Percentiles rank a stretch among this genome's conserved stretches.
Evolutionary conservation across 2,113 vertebrate species (phyloP).

Genomic region (Gorilla gorilla): DNA sequence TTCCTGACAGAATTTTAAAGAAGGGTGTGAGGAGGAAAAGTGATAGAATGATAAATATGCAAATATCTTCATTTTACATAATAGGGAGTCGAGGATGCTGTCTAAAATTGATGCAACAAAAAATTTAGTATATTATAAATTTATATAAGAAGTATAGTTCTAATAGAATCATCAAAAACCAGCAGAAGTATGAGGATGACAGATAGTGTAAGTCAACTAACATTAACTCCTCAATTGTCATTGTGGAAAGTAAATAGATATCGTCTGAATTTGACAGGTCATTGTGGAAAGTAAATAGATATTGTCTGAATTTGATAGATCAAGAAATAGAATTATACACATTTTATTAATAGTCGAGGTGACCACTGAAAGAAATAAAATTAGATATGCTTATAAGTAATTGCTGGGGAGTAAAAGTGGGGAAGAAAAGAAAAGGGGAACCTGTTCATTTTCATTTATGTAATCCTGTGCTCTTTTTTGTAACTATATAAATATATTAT

Average conservation of each 20-base stretch:
- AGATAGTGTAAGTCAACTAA: background rate
- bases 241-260: background rate
- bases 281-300: background rate
- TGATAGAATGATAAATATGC: background rate
- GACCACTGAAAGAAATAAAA: background rate
- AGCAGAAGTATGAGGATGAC: background rate
- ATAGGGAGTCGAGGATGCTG: background rate
- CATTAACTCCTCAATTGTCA: background rate
- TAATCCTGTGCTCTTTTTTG: background rate
- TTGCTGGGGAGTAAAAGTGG: background rate
- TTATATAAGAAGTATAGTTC: background rate
- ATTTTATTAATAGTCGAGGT: background rate
- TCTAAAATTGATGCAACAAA: background rate
- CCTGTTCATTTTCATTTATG: background rate
- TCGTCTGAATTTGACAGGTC: background rate
- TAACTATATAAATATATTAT: background rate
- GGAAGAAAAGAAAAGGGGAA: background rate
- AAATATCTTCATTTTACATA: background rate
- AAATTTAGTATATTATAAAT: background rate
- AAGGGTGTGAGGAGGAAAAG: background rate
- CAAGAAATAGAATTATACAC: background rate
- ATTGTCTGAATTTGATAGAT: background rate
- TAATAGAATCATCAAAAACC: background rate
- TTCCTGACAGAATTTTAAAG: background rate
- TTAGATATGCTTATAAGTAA: background rate